Conservation (phyloP, 2,797 vertebrate genomes). For the Anniella stebbinsi region DNA sequence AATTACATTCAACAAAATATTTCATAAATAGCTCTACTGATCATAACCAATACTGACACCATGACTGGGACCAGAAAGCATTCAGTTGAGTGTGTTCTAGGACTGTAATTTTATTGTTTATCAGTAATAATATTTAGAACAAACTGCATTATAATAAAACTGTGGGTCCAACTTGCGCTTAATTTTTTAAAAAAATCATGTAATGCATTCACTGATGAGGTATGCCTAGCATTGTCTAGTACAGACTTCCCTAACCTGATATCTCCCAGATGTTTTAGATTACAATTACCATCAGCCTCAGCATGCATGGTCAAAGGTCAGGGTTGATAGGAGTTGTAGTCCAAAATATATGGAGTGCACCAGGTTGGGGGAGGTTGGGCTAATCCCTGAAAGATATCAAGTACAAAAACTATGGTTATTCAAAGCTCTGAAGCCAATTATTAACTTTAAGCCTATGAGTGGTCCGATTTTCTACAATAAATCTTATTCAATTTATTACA, state of each 20-base stretch:
- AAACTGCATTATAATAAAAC: conserved; percentile 6
- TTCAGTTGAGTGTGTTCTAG: neutral
- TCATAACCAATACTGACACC: neutral
- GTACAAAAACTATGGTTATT: neutral
- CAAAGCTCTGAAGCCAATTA: neutral
- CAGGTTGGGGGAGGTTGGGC: no score
- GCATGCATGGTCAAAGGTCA: no score
- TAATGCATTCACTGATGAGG: neutral
- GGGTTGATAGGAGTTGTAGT: no score
- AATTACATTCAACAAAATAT: neutral
- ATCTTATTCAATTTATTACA: neutral
- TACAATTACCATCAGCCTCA: no score
- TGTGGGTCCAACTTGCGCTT: conserved; percentile 13
- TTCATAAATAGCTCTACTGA: neutral
- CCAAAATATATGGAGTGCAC: no score
- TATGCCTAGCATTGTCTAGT: neutral
- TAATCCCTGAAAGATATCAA: neutral
- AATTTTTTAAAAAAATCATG: conserved; percentile 30
- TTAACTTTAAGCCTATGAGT: conserved; percentile 9
- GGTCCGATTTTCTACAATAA: neutral
- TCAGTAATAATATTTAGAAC: neutral
- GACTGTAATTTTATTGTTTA: neutral
- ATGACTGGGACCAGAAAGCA: neutral
- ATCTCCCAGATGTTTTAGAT: no score
- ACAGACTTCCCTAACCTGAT: no score